Evolutionary conservation across 2,797 vertebrate genomes (phyloP).

Genomic region (Bovichtus variegatus): DNA sequence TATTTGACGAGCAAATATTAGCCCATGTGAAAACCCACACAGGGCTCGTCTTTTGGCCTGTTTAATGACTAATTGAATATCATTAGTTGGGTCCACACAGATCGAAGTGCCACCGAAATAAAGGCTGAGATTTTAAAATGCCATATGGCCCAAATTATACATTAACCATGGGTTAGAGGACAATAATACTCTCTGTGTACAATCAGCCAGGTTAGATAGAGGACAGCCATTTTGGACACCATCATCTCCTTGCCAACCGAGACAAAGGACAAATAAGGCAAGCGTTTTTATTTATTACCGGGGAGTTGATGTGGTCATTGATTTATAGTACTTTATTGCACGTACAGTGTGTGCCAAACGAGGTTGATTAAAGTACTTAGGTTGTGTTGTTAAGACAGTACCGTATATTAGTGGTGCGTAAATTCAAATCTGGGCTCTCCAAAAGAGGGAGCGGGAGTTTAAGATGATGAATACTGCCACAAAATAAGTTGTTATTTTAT

Average conservation of each 20-base stretch:
- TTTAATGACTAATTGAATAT: slow-evolving; percentile 95
- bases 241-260: slow-evolving; percentile 85
- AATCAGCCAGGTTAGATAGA: slow-evolving; percentile 73
- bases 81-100: slow-evolving; percentile 91
- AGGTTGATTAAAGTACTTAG: slow-evolving; percentile 51
- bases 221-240: slow-evolving; percentile 82
- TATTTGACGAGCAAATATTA: slow-evolving; percentile 99
- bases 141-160: slow-evolving; percentile 99
- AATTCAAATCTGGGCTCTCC: slow-evolving; percentile 58
- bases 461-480: not conserved
- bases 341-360: slow-evolving; percentile 52
- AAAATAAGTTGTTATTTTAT: not conserved
- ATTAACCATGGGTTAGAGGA: slow-evolving; percentile 91
- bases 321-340: slow-evolving; percentile 72
- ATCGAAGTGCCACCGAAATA: slow-evolving; percentile 87
- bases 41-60: slow-evolving; percentile 86
- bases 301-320: slow-evolving; percentile 55
- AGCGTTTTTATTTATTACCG: slow-evolving; percentile 74
- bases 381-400: slow-evolving; percentile 22
- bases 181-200: slow-evolving; percentile 80
- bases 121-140: slow-evolving; percentile 87
- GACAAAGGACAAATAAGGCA: slow-evolving; percentile 71
- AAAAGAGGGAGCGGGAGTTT: slow-evolving; percentile 10
- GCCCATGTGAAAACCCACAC: slow-evolving; percentile 88
- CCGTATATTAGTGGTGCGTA: slow-evolving; percentile 78